Evolutionary conservation across 1,140 invertebrate species (phyloP), one percentile per base, ranked within the genome.

Genomic region (Brachionus koreanus): DNA sequence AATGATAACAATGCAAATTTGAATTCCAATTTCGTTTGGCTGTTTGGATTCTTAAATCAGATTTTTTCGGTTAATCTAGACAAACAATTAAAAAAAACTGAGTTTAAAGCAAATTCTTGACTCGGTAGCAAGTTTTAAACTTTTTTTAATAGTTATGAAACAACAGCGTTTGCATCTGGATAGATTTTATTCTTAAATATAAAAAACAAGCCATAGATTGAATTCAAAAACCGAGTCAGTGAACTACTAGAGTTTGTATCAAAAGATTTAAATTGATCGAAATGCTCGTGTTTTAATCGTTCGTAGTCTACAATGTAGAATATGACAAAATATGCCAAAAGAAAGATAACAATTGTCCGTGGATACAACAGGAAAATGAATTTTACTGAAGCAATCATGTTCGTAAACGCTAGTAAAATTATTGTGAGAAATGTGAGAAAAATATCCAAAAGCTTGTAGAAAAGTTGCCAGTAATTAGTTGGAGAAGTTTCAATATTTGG

Each of bases 321-420:
- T 19, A 79, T 39, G 6, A 79, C 16, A 61, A 79, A 57, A 61
- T 79, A 79, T 23, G 39, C 13, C 19, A 79, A 61, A 19, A 79
- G 23, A 43, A 79, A 35, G 19, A 79, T 16, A 23, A 79, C 61
- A 39, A 79, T 79, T 2, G 61, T 37, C 1, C 76, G 76, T 25
- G 76, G 76, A 79, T 79, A 79, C 49, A 79, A 65, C 25, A 79
- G n/a, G 33, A 79, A 79, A 43, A 79, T 19, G 25, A 61, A 79
- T 79, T 79, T 79, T 12, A 79, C 42, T 25, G 76, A 79, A n/a
- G 76, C 46, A 19, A 33, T 61, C 33, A 79, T 33, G 39, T 79
- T 79, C 6, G 46, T 57, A 29, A 79, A 61, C 5, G 76, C 49
- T 12, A 79, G 23, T 7, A 79, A 19, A 5, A 79, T 79, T 23